These are phyloP conservation scores for Esox niger DNA, from an alignment of 2,113 vertebrate species.

Conservation along the genomic window DNA sequence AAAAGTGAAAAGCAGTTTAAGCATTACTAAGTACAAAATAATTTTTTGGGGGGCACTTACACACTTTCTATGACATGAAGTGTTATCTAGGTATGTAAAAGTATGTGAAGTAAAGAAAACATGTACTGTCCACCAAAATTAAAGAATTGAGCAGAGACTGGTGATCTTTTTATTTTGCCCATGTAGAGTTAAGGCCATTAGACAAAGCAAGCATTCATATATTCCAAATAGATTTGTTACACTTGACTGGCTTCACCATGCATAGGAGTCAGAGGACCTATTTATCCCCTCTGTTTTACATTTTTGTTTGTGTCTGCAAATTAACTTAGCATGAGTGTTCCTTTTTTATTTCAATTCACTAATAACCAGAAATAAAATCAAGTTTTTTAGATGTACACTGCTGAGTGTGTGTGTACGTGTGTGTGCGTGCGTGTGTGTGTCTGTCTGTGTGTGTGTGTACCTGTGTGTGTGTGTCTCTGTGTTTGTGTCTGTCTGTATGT, in stretches of 20 bases:
- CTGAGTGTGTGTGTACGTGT: too few relatives aligned
- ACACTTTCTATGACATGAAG: too few relatives aligned
- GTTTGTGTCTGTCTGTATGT: too few relatives aligned
- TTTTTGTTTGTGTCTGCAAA: slow-evolving; percentile 63
- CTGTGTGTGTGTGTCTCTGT: too few relatives aligned
- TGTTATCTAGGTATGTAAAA: too few relatives aligned
- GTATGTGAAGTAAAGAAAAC: too few relatives aligned
- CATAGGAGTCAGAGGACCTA: slow-evolving; percentile 39
- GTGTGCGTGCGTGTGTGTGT: slow-evolving; percentile 21
- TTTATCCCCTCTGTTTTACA: slow-evolving; percentile 57
- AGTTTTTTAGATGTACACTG: slow-evolving; percentile 17
- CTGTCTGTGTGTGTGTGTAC: too few relatives aligned
- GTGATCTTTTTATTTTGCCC: slow-evolving; percentile 45
- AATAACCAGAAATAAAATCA: slow-evolving; percentile 47
- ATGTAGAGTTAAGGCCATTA: slow-evolving; percentile 43
- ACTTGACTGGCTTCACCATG: slow-evolving; percentile 58
- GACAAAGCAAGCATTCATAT: slow-evolving; percentile 67
- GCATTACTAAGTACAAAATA: too few relatives aligned
- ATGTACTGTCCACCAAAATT: slow-evolving; percentile 12
- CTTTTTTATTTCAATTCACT: slow-evolving; percentile 37
- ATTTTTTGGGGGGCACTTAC: too few relatives aligned
- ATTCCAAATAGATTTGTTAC: slow-evolving; percentile 68
- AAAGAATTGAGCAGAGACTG: slow-evolving; percentile 41
- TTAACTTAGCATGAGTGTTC: slow-evolving; percentile 48
- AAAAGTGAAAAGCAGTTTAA: too few relatives aligned